Base-by-base conservation (phyloP, 2,888 invertebrate species). In the Loripinus fragilis region DNA sequence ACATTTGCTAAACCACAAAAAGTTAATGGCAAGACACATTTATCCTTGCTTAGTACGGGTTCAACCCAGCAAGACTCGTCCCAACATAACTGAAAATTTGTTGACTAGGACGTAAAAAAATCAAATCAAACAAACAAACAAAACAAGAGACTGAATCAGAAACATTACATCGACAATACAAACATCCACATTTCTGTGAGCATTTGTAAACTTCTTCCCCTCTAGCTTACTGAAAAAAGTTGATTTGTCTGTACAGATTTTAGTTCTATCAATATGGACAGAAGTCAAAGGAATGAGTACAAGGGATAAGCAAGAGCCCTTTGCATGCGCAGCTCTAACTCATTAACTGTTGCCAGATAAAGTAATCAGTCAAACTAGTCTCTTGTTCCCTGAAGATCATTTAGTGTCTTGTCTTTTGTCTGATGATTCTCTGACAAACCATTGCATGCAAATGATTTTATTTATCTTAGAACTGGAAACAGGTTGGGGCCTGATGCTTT, bases 331-430 rank as follows among this genome's bases (percentile, higher is more conserved):
- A n/a, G 41, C 35, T 83, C 38, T 5, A 38, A 8, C 7, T 38
- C 38, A 5, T 38, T 38, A 8, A 38, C 12, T 5, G 38, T 38
- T 38, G 38, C n/a, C n/a, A 38, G 38, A 12, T 38, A 38, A 5
- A 38, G 30, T 1, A 80, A 30, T 8, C 79, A 65, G 3, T 80
- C 80, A 71, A 83, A 77, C 3, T 80, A 35, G 66, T 83, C 74
- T 55, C 76, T 64, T 23, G 69, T 45, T n/a, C 74, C 64, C 33
- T 7, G 28, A 8, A 77, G 60, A 52, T 80, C 65, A 45, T 28
- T 67, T 7, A 68, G 20, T 2, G 30, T 64, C 2, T 42, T 64
- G 15, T 64, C 70, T 25, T 75, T 79, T 3, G 28, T 28, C 12
- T 2, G 41, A 0, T 50, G n/a, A 35, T 60, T 15, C n/a, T n/a